Conservation (phyloP, 2,888 invertebrate genomes). For the Mechanitis mazaeus region DNA sequence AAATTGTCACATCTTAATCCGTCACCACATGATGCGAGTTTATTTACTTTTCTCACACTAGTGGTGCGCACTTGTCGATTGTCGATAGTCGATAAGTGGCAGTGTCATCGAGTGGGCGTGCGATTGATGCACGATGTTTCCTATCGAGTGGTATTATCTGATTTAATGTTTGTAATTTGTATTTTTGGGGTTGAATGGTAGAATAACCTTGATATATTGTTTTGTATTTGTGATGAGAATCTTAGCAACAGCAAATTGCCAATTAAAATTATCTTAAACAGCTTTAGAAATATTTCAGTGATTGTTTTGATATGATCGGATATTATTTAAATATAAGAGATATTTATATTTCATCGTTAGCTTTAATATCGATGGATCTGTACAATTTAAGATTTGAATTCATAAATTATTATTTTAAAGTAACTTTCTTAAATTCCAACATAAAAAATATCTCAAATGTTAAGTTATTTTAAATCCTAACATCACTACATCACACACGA, state of each 20-base stretch:
- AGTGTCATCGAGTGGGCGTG: conserved; percentile 44
- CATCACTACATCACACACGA: conserved; percentile 21
- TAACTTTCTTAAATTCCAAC: no score
- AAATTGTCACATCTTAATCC: conserved; percentile 19
- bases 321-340: no score
- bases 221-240: neutral
- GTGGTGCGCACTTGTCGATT: conserved; percentile 39
- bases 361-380: no score
- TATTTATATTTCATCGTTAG: no score
- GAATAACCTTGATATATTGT: neutral
- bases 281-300: no score
- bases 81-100: conserved; percentile 39
- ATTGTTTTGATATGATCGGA: no score
- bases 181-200: neutral
- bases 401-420: no score
- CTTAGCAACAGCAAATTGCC: no score
- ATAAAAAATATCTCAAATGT: no score
- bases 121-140: conserved; percentile 36
- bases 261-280: no score
- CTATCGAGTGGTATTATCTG: conserved; percentile 29
- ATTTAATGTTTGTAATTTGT: neutral
- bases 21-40: conserved; percentile 23
- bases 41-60: conserved; percentile 52
- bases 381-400: no score
- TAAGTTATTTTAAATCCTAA: neutral